Evolutionary conservation across 2,113 vertebrate species (phyloP).

Genomic region (Murina feae): DNA sequence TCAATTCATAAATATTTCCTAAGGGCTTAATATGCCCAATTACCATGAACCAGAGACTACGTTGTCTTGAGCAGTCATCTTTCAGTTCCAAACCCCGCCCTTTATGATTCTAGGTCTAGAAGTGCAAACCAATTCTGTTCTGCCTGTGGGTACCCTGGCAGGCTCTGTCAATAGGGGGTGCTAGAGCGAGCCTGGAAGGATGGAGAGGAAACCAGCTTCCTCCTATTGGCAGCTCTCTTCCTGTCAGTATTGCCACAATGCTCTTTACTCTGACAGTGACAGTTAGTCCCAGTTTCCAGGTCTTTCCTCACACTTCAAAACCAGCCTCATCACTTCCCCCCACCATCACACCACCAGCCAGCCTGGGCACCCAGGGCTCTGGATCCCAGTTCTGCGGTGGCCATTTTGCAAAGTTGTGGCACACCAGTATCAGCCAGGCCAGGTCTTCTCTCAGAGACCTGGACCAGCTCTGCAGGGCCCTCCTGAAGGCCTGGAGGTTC

Average conservation of each 20-base stretch:
- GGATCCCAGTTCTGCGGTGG: background rate
- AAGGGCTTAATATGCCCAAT: background rate
- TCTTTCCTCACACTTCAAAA: background rate
- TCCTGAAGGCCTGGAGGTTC: background rate
- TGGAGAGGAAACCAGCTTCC: background rate
- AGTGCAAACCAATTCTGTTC: background rate
- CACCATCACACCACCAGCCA: background rate
- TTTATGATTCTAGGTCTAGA: background rate
- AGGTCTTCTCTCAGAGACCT: background rate
- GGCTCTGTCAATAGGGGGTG: background rate
- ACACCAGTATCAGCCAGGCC: too few species aligned
- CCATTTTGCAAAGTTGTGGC: background rate
- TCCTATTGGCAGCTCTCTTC: background rate
- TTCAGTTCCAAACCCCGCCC: background rate
- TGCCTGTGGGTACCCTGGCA: background rate
- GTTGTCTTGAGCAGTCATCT: background rate
- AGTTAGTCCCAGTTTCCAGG: background rate
- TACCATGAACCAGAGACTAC: background rate
- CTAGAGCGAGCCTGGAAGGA: background rate
- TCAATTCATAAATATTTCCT: background rate
- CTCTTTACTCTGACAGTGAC: background rate
- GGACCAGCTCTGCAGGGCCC: background rate
- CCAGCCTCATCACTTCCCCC: background rate
- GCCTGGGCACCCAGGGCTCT: background rate
- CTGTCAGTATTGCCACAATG: background rate